Base-by-base conservation (phyloP, 2,113 vertebrate genomes). In the Bubo bubo region DNA sequence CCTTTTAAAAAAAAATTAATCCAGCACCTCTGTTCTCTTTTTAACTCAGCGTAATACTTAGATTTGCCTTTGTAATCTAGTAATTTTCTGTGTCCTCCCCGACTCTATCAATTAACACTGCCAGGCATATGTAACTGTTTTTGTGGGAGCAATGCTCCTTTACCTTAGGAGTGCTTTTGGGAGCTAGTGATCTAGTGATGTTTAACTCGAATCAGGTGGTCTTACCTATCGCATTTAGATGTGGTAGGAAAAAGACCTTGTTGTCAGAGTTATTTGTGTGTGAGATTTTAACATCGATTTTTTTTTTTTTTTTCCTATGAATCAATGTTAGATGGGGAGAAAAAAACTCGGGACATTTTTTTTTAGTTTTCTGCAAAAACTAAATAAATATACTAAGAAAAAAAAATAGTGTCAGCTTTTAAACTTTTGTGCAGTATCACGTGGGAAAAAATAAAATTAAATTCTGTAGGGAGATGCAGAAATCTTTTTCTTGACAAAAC, bases 1-100 rank as follows among this genome's bases (percentile, higher is more conserved):
- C 15, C 12, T 49, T 89, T 14, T 5, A 27, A 49, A 28, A 72
- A 64, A 64, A 49, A 37, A 62, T 14, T 9, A 47, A 58, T 22
- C 10, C 16, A 59, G 12, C 8, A 32, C 16, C 27, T 80, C n/a
- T 52, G 8, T 30, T 35, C 2, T 41, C 30, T 70, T 71, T 50
- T n/a, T 0, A 71, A 26, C 47, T 49, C 18, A 12, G 8, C 8
- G 1, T 5, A 23, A n/a, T 43, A 21, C 2, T 27, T 68, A 9
- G 10, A 12, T 79, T 91, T 83, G 1, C 32, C 11, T 58, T 47
- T 18, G 14, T 47, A 62, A 4, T 37, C 11, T 24, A 12, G 8
- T n/a, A 2, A 8, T 55, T 76, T 90, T 76, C 15, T 68, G 5
- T 45, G 53, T 45, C 34, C 34, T 79, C n/a, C 14, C 2, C 11